Evolutionary conservation across 2,797 vertebrate genomes (phyloP).

Genomic region (Naso thynnoides): DNA sequence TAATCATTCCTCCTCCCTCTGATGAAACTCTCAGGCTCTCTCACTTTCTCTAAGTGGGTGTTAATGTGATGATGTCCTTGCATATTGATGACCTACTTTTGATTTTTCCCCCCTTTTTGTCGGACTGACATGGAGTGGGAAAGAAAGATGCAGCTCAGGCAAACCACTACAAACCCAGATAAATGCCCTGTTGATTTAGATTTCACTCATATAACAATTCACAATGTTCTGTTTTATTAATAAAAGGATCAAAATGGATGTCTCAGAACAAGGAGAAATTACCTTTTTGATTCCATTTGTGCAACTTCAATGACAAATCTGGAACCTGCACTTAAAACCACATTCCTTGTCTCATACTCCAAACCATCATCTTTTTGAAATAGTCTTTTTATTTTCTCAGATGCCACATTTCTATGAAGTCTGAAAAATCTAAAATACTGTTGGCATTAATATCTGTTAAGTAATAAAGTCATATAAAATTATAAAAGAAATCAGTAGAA

Average conservation of each 20-base stretch:
- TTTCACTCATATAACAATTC: neutral
- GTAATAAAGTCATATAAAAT: too few species aligned
- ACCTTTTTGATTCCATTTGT: too few species aligned
- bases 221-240: neutral
- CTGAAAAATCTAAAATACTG: too few species aligned
- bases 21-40: constrained; percentile 5
- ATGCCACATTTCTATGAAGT: too few species aligned
- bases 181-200: neutral
- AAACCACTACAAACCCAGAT: neutral
- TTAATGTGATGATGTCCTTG: neutral
- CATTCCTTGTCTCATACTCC: too few species aligned
- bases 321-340: too few species aligned
- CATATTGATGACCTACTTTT: constrained; percentile 2
- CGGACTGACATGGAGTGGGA: neutral
- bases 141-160: neutral
- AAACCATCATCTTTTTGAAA: too few species aligned
- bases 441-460: too few species aligned
- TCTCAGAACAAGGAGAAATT: too few species aligned
- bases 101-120: neutral
- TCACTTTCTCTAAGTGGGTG: neutral
- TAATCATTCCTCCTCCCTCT: neutral
- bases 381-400: too few species aligned
- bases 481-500: too few species aligned
- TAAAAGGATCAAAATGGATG: neutral
- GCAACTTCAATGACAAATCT: too few species aligned